Conservation (phyloP, 2,888 invertebrate genomes). For the Aphidoletes aphidimyza region DNA sequence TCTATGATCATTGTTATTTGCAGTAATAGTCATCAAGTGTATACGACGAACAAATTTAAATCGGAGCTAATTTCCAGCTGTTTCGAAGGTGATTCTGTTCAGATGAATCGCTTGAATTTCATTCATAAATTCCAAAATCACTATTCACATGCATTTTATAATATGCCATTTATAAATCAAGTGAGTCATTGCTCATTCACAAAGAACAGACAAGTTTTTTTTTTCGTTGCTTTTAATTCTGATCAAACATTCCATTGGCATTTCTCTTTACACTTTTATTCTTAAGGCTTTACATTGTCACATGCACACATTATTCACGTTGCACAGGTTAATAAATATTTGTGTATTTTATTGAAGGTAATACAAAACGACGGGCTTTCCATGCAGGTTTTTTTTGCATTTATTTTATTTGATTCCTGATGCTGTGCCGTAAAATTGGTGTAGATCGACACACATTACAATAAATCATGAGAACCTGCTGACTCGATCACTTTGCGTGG, state of each 20-base stretch:
- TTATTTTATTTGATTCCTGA: not conserved
- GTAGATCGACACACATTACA: not conserved
- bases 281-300: not conserved
- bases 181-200: conserved; percentile 37
- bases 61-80: not conserved
- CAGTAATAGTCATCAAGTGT: conserved; percentile 6
- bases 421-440: not conserved
- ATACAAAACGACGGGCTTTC: not conserved
- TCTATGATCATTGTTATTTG: not conserved
- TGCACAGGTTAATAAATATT: not conserved
- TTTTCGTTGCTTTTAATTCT: not conserved
- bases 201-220: not conserved
- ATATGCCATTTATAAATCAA: not conserved
- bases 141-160: not conserved
- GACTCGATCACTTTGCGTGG: not conserved
- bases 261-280: not conserved
- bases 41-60: not conserved
- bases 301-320: conserved; percentile 20
- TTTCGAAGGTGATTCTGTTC: not conserved
- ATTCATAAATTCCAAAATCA: conserved; percentile 27
- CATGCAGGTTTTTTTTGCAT: not conserved
- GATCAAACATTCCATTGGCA: not conserved
- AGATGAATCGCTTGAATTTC: not conserved
- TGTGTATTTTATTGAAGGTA: not conserved
- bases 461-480: not conserved